phyloP scores from a whole-genome alignment of 2,797 vertebrate genomes.

The Martes flavigula region DNA sequence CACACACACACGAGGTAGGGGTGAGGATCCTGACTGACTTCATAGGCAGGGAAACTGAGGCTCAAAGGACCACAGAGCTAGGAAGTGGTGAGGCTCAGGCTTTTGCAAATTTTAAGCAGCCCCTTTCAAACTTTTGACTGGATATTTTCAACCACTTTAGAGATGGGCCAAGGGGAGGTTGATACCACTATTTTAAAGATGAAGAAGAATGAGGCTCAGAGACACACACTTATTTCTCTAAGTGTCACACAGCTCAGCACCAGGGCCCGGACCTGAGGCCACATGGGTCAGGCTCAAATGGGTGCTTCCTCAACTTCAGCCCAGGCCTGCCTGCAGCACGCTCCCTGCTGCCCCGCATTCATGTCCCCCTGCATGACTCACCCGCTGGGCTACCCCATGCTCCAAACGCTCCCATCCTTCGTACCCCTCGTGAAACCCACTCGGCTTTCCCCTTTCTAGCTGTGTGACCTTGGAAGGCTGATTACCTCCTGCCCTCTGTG shows the following conservation, averaged over 20 bases:
- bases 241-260: not conserved
- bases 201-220: not conserved
- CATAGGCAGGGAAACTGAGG: not conserved
- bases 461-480: not conserved
- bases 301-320: not conserved
- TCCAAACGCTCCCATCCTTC: not conserved
- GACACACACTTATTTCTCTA: not conserved
- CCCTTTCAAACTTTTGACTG: not conserved
- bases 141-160: not conserved
- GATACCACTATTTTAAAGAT: not conserved
- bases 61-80: not conserved
- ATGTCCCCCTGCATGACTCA: rapidly evolving
- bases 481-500: not conserved
- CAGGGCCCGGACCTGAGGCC: rapidly evolving
- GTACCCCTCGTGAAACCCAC: not conserved
- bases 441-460: rapidly evolving
- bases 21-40: not conserved
- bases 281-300: not conserved
- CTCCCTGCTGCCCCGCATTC: not conserved
- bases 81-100: not conserved
- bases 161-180: not conserved
- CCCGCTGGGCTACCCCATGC: not conserved
- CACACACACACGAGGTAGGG: not conserved
- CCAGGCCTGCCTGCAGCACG: rapidly evolving
- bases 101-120: not conserved